phyloP scores from a whole-genome alignment of 2,888 invertebrate species.

The Eupelmus urozonus region DNA sequence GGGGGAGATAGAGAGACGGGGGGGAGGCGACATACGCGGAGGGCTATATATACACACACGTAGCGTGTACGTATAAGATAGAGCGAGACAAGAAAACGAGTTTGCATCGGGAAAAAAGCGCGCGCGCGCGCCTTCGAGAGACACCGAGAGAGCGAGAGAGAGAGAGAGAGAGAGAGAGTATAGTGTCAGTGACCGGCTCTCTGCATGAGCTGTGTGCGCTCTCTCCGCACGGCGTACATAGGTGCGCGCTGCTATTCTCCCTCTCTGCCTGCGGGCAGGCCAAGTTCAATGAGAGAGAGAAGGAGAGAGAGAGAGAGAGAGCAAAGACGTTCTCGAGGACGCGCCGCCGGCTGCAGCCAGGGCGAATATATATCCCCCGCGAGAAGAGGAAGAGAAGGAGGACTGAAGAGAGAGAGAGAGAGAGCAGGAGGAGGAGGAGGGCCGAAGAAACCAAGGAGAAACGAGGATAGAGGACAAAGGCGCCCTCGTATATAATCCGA shows the following conservation, averaged over 20 bases:
- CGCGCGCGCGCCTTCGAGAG: not conserved
- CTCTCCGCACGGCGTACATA: no score
- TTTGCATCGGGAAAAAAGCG: slow-evolving; percentile 37
- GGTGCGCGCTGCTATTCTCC: no score
- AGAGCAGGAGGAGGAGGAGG: not conserved
- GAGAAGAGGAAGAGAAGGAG: not conserved
- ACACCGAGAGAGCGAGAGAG: slow-evolving; percentile 12
- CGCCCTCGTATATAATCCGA: not conserved
- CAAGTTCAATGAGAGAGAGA: slow-evolving; percentile 13
- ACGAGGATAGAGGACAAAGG: slow-evolving; percentile 7
- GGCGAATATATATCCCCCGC: no score
- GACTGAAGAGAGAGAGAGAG: not conserved
- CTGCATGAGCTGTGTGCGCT: no score
- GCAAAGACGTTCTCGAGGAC: slow-evolving; percentile 6
- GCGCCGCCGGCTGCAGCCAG: not conserved
- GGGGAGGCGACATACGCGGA: no score
- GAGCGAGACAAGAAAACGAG: slow-evolving; percentile 38
- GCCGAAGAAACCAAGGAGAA: not conserved
- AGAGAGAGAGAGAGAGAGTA: slow-evolving; percentile 4
- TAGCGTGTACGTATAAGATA: not conserved
- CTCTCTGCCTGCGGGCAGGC: not conserved
- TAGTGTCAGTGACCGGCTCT: slow-evolving; percentile 31
- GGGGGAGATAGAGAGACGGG: no score
- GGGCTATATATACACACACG: not conserved
- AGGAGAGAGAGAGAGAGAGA: not conserved